Conservation (phyloP, 2,113 vertebrate genomes). For the Hypanus sabinus region DNA sequence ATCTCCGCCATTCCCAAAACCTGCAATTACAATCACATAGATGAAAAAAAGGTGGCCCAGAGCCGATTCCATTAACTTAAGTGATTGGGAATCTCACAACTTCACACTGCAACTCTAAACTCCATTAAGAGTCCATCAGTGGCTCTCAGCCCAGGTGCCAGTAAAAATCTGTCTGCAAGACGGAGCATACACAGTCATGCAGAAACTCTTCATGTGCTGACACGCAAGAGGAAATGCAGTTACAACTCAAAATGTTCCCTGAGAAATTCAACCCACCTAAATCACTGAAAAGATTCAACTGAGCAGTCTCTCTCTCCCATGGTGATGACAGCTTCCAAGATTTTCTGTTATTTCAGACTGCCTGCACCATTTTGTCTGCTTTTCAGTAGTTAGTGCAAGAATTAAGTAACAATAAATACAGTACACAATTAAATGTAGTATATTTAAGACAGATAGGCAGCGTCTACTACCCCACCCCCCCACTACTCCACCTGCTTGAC, state of each 20-base stretch:
- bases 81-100: neutral
- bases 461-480: neutral
- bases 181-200: too few species aligned
- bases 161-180: too few species aligned
- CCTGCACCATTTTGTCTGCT: neutral
- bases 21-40: constrained; percentile 47
- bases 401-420: neutral
- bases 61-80: neutral
- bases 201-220: too few species aligned
- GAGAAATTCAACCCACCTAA: too few species aligned
- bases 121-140: too few species aligned
- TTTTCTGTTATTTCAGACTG: neutral
- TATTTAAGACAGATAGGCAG: neutral
- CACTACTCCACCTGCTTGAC: neutral
- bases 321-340: neutral
- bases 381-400: neutral
- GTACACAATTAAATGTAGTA: neutral
- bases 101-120: too few species aligned
- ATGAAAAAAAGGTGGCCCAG: neutral
- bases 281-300: neutral
- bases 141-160: too few species aligned
- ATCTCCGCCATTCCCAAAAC: constrained; percentile 95
- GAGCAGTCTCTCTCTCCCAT: neutral
- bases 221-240: too few species aligned
- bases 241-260: too few species aligned